A percentile compares a stretch with the other conserved stretches of the same genome.
Conservation (phyloP, 2,113 vertebrate genomes). For the Lycaon pictus region DNA sequence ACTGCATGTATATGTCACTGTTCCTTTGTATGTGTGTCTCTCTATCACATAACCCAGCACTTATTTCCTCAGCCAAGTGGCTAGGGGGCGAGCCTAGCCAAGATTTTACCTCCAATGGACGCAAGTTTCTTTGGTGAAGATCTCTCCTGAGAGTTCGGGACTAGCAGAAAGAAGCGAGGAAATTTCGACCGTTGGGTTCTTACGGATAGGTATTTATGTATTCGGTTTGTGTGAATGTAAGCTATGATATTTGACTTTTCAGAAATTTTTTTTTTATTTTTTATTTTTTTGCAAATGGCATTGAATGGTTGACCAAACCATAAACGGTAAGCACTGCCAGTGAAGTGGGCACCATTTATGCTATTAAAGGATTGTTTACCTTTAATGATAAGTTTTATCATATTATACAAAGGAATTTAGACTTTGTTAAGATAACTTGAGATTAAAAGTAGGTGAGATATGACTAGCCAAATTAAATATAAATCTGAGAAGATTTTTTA, state of each 20-base stretch:
- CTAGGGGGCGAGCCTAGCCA: slow-evolving; percentile 98
- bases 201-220: slow-evolving; percentile 99
- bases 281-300: slow-evolving; percentile 88
- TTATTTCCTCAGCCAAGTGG: slow-evolving; percentile 99
- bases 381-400: slow-evolving; percentile 84
- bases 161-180: slow-evolving; percentile 99
- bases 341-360: slow-evolving; percentile 83
- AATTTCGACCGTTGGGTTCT: slow-evolving; percentile 99
- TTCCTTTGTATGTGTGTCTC: slow-evolving; percentile 99
- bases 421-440: slow-evolving; percentile 79
- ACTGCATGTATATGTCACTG: slow-evolving; percentile 93
- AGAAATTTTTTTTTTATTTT: slow-evolving; percentile 80
- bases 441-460: slow-evolving; percentile 84
- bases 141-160: slow-evolving; percentile 97
- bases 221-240: slow-evolving; percentile 99
- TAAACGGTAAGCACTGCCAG: slow-evolving; percentile 95
- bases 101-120: slow-evolving; percentile 96
- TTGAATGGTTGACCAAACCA: slow-evolving; percentile 92
- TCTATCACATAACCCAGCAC: slow-evolving; percentile 99
- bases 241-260: slow-evolving; percentile 93
- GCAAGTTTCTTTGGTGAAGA: slow-evolving; percentile 98
- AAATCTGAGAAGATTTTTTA: slow-evolving; percentile 80
- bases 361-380: slow-evolving; percentile 83
- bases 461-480: slow-evolving; percentile 84
- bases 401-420: slow-evolving; percentile 80